Evolutionary conservation across 2,797 vertebrate genomes (phyloP).

Genomic region (Microctenopoma steveboyesi): DNA sequence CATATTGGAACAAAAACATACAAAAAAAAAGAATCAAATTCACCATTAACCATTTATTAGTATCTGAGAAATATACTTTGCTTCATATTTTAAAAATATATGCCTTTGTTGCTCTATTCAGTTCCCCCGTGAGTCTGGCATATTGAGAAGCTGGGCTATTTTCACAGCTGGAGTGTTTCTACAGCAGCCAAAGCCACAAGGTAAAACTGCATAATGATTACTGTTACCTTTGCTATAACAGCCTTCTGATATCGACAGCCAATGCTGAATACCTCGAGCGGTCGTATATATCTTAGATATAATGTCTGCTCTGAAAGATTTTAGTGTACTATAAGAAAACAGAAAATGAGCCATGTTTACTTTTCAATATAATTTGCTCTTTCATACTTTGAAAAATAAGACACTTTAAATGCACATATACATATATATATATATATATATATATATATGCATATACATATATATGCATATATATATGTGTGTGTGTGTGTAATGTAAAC

Average conservation of each 20-base stretch:
- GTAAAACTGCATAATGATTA: conserved; percentile 18
- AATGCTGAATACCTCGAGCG: background rate
- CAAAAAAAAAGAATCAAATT: background rate
- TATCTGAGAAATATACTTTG: background rate
- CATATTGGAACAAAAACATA: no score
- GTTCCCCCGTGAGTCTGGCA: conserved; percentile 40
- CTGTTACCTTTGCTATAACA: conserved; percentile 21
- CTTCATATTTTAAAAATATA: background rate
- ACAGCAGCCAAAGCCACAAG: conserved; percentile 12
- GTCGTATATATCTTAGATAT: background rate
- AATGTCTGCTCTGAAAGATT: background rate
- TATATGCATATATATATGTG: no score
- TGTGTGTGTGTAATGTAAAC: conserved; percentile 39
- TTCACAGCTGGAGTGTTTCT: conserved; percentile 67
- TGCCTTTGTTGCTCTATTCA: background rate
- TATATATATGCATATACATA: no score
- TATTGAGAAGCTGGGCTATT: conserved; percentile 49
- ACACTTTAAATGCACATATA: conserved; percentile 65
- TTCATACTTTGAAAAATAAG: conserved; percentile 57
- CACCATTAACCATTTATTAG: background rate
- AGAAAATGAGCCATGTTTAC: conserved; percentile 19
- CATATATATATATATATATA: no score
- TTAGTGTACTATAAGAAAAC: conserved; percentile 3
- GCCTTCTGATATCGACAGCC: background rate
- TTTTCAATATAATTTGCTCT: conserved; percentile 37